Conservation (phyloP, 2,113 vertebrate genomes). For the Aptenodytes forsteri region DNA sequence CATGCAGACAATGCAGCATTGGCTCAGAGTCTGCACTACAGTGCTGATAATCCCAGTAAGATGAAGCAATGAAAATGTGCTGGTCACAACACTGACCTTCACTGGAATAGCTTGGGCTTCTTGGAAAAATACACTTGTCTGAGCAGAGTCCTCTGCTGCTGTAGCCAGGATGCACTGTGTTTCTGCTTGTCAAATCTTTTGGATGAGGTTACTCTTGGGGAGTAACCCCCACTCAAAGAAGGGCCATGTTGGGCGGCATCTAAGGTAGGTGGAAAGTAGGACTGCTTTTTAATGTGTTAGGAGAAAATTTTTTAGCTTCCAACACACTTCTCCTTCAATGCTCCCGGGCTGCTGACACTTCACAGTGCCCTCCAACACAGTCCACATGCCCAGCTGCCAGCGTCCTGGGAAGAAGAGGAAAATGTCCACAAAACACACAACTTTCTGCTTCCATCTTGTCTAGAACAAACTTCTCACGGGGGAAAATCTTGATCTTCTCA, state of each 20-base stretch:
- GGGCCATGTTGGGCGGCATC: not conserved
- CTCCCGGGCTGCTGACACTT: not conserved
- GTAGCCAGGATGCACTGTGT: not conserved
- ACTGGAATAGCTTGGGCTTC: not conserved
- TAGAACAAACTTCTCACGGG: not conserved
- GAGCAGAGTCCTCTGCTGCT: not conserved
- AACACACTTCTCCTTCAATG: not conserved
- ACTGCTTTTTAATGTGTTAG: not conserved
- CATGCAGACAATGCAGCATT: not conserved
- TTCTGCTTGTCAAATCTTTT: not conserved
- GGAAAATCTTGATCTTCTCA: not conserved
- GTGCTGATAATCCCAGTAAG: not conserved
- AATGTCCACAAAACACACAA: not conserved
- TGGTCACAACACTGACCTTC: not conserved
- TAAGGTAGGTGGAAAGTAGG: not conserved
- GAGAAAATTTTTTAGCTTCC: not conserved
- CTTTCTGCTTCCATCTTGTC: not conserved
- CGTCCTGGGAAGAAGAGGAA: not conserved
- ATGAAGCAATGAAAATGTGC: not conserved
- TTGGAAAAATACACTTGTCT: not conserved
- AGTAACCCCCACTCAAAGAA: not conserved
- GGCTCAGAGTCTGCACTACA: not conserved
- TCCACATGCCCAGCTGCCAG: not conserved
- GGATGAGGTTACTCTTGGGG: not conserved
- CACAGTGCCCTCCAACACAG: not conserved